A percentile compares a stretch with the other conserved stretches of the same genome.
phyloP scores from a whole-genome alignment of 2,113 vertebrate genomes.

The Oreotrochilus melanogaster region DNA sequence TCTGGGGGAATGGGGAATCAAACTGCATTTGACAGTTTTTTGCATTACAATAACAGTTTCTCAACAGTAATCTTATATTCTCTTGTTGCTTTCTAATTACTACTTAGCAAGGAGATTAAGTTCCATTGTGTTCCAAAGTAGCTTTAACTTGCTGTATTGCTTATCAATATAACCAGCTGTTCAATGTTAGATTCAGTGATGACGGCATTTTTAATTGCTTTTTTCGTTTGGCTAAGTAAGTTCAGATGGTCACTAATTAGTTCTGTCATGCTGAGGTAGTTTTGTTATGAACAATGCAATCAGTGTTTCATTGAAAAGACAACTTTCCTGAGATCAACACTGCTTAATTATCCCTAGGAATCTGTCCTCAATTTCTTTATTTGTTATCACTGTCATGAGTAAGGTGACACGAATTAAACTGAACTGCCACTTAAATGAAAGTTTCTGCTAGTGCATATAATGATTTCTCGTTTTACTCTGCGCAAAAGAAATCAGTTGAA shows the following conservation, averaged over 20 bases:
- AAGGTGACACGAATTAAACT: constrained; percentile 78
- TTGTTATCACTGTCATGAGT: constrained; percentile 71
- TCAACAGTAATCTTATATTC: constrained; percentile 74
- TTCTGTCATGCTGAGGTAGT: constrained; percentile 86
- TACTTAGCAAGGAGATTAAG: constrained; percentile 83
- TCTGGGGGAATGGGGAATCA: not conserved
- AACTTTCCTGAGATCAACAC: constrained; percentile 77
- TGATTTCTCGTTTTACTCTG: constrained; percentile 65
- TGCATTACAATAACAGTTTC: constrained; percentile 73
- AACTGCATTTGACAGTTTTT: constrained; percentile 69
- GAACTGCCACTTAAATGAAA: constrained; percentile 68
- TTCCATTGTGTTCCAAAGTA: constrained; percentile 81
- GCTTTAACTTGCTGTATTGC: constrained; percentile 83
- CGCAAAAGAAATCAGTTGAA: constrained; percentile 65
- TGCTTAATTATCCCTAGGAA: constrained; percentile 80
- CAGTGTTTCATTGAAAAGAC: constrained; percentile 81
- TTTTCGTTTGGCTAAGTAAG: constrained; percentile 87
- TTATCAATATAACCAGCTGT: constrained; percentile 91
- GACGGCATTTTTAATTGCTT: constrained; percentile 87
- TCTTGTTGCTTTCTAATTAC: constrained; percentile 81
- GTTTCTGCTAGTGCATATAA: constrained; percentile 60
- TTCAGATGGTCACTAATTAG: constrained; percentile 94
- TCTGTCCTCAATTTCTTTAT: constrained; percentile 74
- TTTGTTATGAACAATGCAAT: constrained; percentile 85
- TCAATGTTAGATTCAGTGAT: constrained; percentile 80